Evolutionary conservation across 1,140 invertebrate genomes (phyloP).

Genomic region (Solenopsis invicta): DNA sequence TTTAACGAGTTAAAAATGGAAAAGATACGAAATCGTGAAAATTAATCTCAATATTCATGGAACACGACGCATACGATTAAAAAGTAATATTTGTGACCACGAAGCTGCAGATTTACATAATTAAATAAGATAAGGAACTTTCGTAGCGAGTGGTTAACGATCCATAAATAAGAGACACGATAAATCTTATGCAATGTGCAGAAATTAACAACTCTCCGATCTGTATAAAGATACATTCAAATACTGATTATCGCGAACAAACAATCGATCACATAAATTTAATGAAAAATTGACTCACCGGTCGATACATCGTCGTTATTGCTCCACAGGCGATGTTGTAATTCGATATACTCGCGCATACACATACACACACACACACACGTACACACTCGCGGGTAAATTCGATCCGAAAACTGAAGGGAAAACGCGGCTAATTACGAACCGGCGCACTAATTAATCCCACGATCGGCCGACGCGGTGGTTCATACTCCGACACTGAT

Average conservation of each 20-base stretch:
- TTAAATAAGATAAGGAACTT: conserved; percentile 3
- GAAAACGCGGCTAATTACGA: conserved; percentile 44
- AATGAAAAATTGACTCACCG: conserved; percentile 40
- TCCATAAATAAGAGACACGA: conserved; percentile 15
- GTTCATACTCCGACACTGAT: conserved; percentile 13
- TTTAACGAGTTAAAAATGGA: background rate
- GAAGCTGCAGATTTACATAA: background rate
- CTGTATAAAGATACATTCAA: background rate
- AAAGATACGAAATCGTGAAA: background rate
- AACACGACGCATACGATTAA: background rate
- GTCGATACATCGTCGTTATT: conserved; percentile 2
- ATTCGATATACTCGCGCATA: background rate
- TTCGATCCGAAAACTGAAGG: conserved; percentile 14
- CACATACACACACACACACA: background rate
- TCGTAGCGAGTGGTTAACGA: background rate
- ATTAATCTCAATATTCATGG: background rate
- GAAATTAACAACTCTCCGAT: background rate
- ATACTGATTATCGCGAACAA: conserved; percentile 6
- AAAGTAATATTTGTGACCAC: background rate
- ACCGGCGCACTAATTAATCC: conserved; percentile 38
- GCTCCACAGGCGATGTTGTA: background rate
- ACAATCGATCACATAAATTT: conserved; percentile 9
- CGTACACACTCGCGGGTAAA: background rate
- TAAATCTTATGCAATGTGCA: background rate
- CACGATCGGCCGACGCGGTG: conserved; percentile 16